Percentiles rank a stretch among this genome's conserved stretches.
phyloP scores from a whole-genome alignment of 2,113 vertebrate genomes.

The Halichoerus grypus region DNA sequence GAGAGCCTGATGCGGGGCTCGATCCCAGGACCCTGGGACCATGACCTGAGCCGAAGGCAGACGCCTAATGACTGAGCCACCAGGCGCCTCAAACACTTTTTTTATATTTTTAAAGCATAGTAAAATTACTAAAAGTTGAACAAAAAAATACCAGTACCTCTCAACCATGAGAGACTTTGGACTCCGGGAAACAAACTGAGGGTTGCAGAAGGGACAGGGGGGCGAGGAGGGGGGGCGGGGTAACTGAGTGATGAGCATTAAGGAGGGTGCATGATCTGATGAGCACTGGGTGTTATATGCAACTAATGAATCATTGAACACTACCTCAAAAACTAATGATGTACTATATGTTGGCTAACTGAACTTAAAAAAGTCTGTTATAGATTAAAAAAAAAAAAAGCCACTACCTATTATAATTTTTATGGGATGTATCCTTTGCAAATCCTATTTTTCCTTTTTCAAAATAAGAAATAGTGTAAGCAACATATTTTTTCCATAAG shows the following conservation, averaged over 20 bases:
- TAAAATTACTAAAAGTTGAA: conserved; percentile 22
- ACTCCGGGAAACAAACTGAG: neutral
- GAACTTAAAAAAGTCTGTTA: neutral
- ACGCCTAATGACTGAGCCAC: too few species aligned
- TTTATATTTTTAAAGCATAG: neutral
- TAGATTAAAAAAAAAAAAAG: neutral
- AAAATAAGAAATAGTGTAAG: neutral
- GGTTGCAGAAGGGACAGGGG: neutral
- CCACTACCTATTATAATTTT: neutral
- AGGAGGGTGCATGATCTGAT: neutral
- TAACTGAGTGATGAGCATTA: neutral
- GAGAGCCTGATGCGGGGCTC: too few species aligned
- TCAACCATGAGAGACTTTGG: neutral
- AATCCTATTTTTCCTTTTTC: conserved; percentile 1
- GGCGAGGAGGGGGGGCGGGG: too few species aligned
- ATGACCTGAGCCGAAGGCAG: too few species aligned
- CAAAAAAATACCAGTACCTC: neutral
- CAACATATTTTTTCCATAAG: neutral
- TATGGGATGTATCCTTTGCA: neutral
- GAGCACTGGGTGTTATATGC: neutral
- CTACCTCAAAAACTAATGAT: neutral
- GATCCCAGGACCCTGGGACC: too few species aligned
- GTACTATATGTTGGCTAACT: neutral
- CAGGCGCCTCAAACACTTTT: neutral
- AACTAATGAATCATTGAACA: neutral